Base-by-base conservation (phyloP, 1,140 invertebrate species). In the Pantala flavescens region DNA sequence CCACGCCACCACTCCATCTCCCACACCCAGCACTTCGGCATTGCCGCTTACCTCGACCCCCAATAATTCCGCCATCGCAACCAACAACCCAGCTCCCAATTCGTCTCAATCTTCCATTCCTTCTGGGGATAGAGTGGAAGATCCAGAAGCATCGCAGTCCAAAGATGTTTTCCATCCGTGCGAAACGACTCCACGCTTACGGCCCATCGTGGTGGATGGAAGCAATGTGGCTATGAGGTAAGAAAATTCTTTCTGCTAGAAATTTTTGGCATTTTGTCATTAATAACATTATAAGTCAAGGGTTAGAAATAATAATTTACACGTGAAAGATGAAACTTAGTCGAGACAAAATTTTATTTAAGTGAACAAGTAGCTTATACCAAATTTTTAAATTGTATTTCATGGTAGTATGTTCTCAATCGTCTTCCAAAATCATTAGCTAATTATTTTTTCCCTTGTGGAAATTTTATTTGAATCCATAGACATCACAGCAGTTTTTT, bases 211-310 rank as follows among this genome's bases (percentile, higher is more conserved):
- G 55, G 95, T 98, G 74, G 97, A 99, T 85, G 97, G 97, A 76
- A 97, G 95, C 81, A 99, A 99, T 84, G 94, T 99, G 28, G 97
- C 97, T 23, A 96, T 98, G 93, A 95, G 89, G 93, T 94, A 85
- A 84, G 82, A 9, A 36, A 36, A 5, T 36, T 36, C 9, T 36
- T 36, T 36, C 28, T 36, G 28, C 9, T 36, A 36, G 28, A 36
- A 5, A 5, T 36, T 36, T 36, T n/a, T n/a, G n/a, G n/a, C n/a
- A n/a, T n/a, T n/a, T n/a, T n/a, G n/a, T n/a, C n/a, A n/a, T n/a
- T n/a, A n/a, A n/a, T n/a, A n/a, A n/a, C n/a, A n/a, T n/a, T n/a
- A n/a, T n/a, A n/a, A n/a, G n/a, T n/a, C n/a, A n/a, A n/a, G n/a
- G n/a, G n/a, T n/a, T n/a, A n/a, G n/a, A n/a, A n/a, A n/a, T n/a